These are phyloP conservation scores for Myripristis murdjan DNA, from an alignment of 2,797 vertebrate species.

Conservation along the genomic window DNA sequence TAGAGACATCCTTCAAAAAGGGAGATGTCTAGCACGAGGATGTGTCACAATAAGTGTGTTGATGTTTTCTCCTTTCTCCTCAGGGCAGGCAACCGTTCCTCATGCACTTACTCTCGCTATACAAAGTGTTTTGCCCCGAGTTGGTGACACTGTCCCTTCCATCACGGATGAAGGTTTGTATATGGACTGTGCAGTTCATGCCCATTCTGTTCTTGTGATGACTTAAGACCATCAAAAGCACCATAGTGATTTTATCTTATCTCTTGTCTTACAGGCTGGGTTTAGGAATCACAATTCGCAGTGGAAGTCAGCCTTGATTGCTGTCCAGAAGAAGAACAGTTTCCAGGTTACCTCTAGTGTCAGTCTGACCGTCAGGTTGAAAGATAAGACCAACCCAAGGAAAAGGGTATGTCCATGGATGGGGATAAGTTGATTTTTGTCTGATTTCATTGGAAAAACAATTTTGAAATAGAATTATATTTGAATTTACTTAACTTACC, in stretches of 20 bases:
- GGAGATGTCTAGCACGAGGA: accelerated
- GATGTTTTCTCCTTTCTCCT: constrained; percentile 46
- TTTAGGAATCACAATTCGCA: constrained; percentile 89
- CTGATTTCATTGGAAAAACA: no score
- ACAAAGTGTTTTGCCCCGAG: constrained; percentile 92
- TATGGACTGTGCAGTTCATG: not conserved
- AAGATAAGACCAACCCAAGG: constrained; percentile 64
- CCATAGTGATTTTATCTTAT: not conserved
- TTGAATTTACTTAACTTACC: no score
- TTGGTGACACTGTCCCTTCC: constrained; percentile 89
- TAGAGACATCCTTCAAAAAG: constrained; percentile 8
- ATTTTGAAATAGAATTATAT: not conserved
- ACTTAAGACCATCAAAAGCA: not conserved
- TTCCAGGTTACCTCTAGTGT: constrained; percentile 46
- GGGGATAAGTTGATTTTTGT: not conserved
- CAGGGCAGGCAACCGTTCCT: constrained; percentile 92
- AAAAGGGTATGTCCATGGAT: constrained; percentile 86
- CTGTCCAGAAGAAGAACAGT: constrained; percentile 83
- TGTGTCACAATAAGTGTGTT: constrained; percentile 7
- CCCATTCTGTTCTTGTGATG: not conserved
- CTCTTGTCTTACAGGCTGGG: constrained; percentile 81
- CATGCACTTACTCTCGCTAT: constrained; percentile 91
- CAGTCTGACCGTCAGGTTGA: constrained; percentile 60
- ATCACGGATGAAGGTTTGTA: constrained; percentile 88
- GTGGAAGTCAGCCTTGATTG: constrained; percentile 87